Conservation (phyloP, 2,888 invertebrate genomes). For the Chymomyza amoena region DNA sequence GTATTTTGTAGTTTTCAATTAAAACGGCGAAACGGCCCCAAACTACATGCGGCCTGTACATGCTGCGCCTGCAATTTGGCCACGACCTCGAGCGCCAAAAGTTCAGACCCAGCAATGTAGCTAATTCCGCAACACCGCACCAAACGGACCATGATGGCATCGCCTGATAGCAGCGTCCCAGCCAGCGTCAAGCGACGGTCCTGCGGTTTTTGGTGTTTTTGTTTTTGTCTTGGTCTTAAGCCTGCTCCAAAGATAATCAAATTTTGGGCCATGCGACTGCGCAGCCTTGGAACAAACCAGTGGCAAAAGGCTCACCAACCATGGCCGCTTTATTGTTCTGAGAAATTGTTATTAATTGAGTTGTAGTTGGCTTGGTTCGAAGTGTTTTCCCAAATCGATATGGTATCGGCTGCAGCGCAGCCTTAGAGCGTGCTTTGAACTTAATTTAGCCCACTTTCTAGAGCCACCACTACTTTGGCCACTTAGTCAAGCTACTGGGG, state of each 20-base stretch:
- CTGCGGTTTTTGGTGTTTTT: neutral
- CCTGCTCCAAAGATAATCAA: slow-evolving; percentile 57
- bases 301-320: slow-evolving; percentile 18
- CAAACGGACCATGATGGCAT: slow-evolving; percentile 49
- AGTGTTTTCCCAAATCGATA: slow-evolving; percentile 31
- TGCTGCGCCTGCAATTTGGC: slow-evolving; percentile 19
- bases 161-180: slow-evolving; percentile 41
- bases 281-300: neutral
- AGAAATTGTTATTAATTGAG: slow-evolving; percentile 79
- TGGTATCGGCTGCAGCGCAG: slow-evolving; percentile 27
- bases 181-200: neutral
- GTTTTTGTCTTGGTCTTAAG: neutral
- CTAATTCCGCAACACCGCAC: slow-evolving; percentile 57
- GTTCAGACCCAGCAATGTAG: slow-evolving; percentile 42
- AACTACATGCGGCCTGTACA: neutral
- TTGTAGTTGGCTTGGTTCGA: slow-evolving; percentile 53
- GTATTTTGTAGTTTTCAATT: slow-evolving; percentile 60
- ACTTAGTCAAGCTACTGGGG: slow-evolving; percentile 22
- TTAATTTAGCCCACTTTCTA: neutral
- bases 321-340: slow-evolving; percentile 70
- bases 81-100: slow-evolving; percentile 63
- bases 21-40: slow-evolving; percentile 41
- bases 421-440: neutral
- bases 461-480: slow-evolving; percentile 4
- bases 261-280: slow-evolving; percentile 33